These are phyloP conservation scores for Ichneumoninae sp. DNA, from an alignment of 2,888 invertebrate species.

Conservation along the genomic window DNA sequence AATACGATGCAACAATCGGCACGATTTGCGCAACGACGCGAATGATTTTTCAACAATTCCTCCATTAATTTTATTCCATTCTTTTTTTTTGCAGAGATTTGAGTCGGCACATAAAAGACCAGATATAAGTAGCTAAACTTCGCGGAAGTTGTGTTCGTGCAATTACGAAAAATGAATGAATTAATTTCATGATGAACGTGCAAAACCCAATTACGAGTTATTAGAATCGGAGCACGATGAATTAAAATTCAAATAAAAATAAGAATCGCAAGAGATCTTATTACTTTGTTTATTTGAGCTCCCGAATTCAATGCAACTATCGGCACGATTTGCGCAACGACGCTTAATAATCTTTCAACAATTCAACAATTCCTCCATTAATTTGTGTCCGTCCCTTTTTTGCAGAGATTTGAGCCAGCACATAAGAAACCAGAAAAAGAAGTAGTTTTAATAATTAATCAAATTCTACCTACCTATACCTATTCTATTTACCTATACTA, in stretches of 20 bases:
- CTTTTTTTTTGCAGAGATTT: constrained; percentile 88
- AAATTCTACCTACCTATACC: too few relatives aligned
- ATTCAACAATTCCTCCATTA: background rate
- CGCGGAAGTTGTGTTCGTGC: background rate
- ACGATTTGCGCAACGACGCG: constrained; percentile 51
- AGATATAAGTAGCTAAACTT: constrained; percentile 85
- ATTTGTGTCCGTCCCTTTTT: background rate
- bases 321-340: background rate
- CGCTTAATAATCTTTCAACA: too few relatives aligned
- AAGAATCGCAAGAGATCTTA: too few relatives aligned
- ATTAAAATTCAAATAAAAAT: too few relatives aligned
- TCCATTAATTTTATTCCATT: background rate
- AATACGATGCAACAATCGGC: background rate
- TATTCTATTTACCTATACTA: constrained; percentile 74
- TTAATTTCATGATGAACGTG: too few relatives aligned
- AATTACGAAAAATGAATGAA: background rate
- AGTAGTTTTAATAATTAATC: constrained; percentile 24
- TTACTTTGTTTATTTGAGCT: too few relatives aligned
- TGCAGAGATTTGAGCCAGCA: constrained; percentile 91
- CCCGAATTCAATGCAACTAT: background rate
- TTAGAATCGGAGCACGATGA: too few relatives aligned
- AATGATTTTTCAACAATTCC: constrained; percentile 31
- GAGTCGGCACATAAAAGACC: constrained; percentile 88
- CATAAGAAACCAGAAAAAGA: constrained; percentile 84
- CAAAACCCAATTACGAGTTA: too few relatives aligned